Percentiles rank a stretch among this genome's conserved stretches.
phyloP scores from a whole-genome alignment of 2,113 vertebrate genomes.

The Oxyruncus cristatus region DNA sequence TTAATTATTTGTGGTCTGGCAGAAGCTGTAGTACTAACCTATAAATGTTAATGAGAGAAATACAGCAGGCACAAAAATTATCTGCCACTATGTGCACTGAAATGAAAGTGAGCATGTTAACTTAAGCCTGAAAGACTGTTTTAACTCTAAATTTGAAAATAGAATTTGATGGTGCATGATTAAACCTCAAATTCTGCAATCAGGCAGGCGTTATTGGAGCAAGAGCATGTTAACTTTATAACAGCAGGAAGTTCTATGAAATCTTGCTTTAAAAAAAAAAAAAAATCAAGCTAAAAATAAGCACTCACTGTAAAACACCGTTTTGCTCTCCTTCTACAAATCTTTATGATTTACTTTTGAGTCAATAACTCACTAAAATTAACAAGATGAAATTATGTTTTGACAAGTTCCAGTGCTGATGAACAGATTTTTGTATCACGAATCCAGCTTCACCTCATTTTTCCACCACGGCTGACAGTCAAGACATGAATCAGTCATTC shows the following conservation, averaged over 20 bases:
- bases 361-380: constrained; percentile 61
- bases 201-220: background rate
- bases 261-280: background rate
- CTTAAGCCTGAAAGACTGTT: background rate
- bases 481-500: constrained; percentile 47
- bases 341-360: constrained; percentile 55
- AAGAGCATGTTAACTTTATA: background rate
- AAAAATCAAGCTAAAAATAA: background rate
- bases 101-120: background rate
- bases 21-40: constrained; percentile 31
- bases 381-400: constrained; percentile 61
- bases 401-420: constrained; percentile 56
- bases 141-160: constrained; percentile 12
- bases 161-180: constrained; percentile 37
- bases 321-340: constrained; percentile 38
- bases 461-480: constrained; percentile 27
- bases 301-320: background rate
- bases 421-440: constrained; percentile 53
- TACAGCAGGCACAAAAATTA: background rate
- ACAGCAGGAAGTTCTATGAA: background rate
- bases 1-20: constrained; percentile 45
- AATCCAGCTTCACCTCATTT: constrained; percentile 46
- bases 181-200: constrained; percentile 8
- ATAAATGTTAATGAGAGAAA: constrained; percentile 45
- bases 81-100: background rate